Base-by-base conservation (phyloP, 2,888 invertebrate genomes). In the Scrobipalpa atriplicella region DNA sequence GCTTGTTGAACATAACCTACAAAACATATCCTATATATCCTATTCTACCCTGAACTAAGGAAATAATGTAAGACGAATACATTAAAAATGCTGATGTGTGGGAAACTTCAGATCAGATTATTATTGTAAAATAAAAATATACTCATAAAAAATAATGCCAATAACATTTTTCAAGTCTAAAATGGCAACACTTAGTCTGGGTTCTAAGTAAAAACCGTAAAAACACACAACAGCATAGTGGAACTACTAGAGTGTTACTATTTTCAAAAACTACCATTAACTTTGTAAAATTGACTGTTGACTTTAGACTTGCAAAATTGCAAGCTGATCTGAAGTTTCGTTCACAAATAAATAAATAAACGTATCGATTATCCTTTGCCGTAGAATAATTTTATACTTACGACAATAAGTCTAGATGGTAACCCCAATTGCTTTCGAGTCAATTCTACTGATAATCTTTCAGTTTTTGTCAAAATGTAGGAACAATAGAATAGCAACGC, bases 371-470 rank as follows among this genome's bases (percentile, higher is more conserved):
- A 85, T 82, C 77, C 80, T 75, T 75, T 73, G 62, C 65, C 60
- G 60, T 73, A 77, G 73, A 72, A 74, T 77, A 76, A 75, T 79
- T 78, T 82, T 79, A 69, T 80, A 81, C n/a, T 47, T 36, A 65
- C 21, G 83, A 87, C 84, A 86, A 86, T 84, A 84, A 82, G 80
- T 83, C 65, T 80, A 82, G 78, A 71, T 70, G 62, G 72, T 75
- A 72, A 73, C 66, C 80, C 73, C 75, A 74, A 73, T 82, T 81
- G 75, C 72, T 84, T 86, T 83, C 68, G 78, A 70, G 86, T 86
- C 85, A 87, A 86, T 87, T 86, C 73, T 79, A 75, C 76, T 69
- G 72, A 68, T 76, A 76, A 76, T 72, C 64, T 70, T 70, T 69
- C 70, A 72, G 71, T 69, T 68, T 72, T 72, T 74, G 75, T 73